Percentiles rank a stretch among this genome's conserved stretches.
Evolutionary conservation across 2,113 vertebrate species (phyloP).

Genomic region (Corythaixoides concolor): DNA sequence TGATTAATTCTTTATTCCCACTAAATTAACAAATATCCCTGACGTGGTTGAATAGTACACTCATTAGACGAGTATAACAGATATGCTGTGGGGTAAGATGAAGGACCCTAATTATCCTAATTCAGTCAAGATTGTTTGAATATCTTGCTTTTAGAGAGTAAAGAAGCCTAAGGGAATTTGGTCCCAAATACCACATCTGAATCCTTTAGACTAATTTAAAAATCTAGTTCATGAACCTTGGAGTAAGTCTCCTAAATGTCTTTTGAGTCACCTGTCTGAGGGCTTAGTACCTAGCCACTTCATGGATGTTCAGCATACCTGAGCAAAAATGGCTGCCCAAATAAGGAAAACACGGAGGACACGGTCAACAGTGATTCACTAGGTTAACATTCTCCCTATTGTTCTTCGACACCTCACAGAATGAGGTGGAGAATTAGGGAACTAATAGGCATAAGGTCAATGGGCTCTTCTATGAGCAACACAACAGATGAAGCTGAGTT

Average conservation of each 20-base stretch:
- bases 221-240: conserved; percentile 7
- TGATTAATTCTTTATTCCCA: conserved; percentile 8
- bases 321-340: conserved; percentile 38
- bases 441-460: conserved; percentile 7
- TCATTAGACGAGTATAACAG: neutral
- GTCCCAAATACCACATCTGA: conserved; percentile 1
- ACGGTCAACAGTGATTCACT: conserved; percentile 41
- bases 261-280: conserved; percentile 19
- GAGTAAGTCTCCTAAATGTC: neutral
- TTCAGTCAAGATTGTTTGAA: conserved; percentile 9
- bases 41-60: neutral
- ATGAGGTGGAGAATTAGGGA: neutral
- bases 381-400: conserved; percentile 16
- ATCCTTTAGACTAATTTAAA: conserved; percentile 4
- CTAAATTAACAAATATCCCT: conserved; percentile 42
- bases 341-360: neutral
- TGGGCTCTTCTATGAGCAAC: neutral
- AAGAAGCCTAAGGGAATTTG: neutral
- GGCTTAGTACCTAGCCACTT: neutral
- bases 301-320: conserved; percentile 14
- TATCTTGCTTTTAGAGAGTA: conserved; percentile 14
- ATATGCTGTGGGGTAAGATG: conserved; percentile 23
- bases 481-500: neutral
- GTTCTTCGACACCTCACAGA: conserved; percentile 2
- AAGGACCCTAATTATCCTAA: conserved; percentile 37